These are phyloP conservation scores for Mugil cephalus DNA, from an alignment of 2,113 vertebrate species.

Conservation along the genomic window DNA sequence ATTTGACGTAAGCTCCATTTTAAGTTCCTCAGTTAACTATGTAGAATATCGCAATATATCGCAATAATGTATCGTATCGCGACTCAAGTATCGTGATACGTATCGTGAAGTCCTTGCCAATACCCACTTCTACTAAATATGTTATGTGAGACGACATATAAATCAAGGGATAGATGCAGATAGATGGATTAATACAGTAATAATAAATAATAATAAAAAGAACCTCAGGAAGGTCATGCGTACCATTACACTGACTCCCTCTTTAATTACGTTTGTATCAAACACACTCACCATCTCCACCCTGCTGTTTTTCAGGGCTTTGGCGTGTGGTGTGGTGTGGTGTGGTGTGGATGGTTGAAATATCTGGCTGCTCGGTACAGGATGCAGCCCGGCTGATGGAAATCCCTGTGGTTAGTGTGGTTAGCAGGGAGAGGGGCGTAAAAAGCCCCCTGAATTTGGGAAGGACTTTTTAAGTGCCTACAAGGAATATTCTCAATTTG, in stretches of 20 bases:
- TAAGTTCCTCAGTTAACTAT: too few relatives aligned
- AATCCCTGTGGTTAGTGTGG: constrained; percentile 83
- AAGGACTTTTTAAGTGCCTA: constrained; percentile 79
- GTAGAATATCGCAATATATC: too few relatives aligned
- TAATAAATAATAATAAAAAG: too few relatives aligned
- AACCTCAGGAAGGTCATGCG: constrained; percentile 1
- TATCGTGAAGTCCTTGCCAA: too few relatives aligned
- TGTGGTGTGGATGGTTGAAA: constrained; percentile 78
- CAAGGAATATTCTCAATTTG: constrained; percentile 76
- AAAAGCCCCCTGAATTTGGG: constrained; percentile 75
- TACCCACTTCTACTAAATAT: too few relatives aligned
- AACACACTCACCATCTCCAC: constrained; percentile 54
- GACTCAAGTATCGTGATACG: too few relatives aligned
- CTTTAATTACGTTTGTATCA: constrained; percentile 44
- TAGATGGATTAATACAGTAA: constrained; percentile 22
- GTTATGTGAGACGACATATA: not conserved
- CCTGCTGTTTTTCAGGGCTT: constrained; percentile 68
- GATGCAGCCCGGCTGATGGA: constrained; percentile 79
- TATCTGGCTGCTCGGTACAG: constrained; percentile 79
- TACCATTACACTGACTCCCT: constrained; percentile 3
- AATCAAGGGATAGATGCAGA: not conserved
- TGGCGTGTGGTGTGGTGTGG: constrained; percentile 70
- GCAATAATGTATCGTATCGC: too few relatives aligned
- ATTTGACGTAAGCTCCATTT: too few relatives aligned
- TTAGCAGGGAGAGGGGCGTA: constrained; percentile 70